phyloP scores from a whole-genome alignment of 2,888 invertebrate species.

The Ochropacha duplaris region DNA sequence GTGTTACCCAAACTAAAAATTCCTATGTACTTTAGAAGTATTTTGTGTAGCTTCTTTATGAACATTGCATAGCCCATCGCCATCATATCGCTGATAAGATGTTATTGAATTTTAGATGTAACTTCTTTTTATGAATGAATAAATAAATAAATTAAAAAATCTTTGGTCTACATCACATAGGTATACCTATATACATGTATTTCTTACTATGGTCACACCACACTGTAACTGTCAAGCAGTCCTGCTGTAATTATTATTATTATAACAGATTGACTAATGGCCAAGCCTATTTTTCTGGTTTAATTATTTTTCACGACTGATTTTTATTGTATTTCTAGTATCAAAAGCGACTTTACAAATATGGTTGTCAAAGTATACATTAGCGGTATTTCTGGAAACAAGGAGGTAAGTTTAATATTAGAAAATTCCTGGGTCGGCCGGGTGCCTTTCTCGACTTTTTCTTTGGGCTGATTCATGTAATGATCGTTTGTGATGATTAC shows the following conservation, averaged over 20 bases:
- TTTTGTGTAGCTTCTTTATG: not conserved
- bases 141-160: not conserved
- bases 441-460: constrained; percentile 53
- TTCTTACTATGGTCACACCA: not conserved
- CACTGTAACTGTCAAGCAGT: constrained; percentile 41
- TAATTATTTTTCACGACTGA: constrained; percentile 55
- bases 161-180: not conserved
- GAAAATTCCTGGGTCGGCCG: constrained; percentile 60
- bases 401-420: constrained; percentile 89
- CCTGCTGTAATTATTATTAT: constrained; percentile 59
- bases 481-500: constrained; percentile 69
- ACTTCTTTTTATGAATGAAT: too few relatives aligned
- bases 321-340: constrained; percentile 54
- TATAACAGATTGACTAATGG: constrained; percentile 71
- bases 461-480: constrained; percentile 65
- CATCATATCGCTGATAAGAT: too few relatives aligned
- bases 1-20: not conserved
- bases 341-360: constrained; percentile 49
- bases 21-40: too few relatives aligned
- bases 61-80: too few relatives aligned
- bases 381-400: constrained; percentile 96
- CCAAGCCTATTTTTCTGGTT: constrained; percentile 77
- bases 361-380: constrained; percentile 97
- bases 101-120: too few relatives aligned
- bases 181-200: too few relatives aligned